These are phyloP conservation scores for Tetranychus cinnabarinus DNA, from an alignment of 1,140 invertebrate genomes.

Conservation along the genomic window DNA sequence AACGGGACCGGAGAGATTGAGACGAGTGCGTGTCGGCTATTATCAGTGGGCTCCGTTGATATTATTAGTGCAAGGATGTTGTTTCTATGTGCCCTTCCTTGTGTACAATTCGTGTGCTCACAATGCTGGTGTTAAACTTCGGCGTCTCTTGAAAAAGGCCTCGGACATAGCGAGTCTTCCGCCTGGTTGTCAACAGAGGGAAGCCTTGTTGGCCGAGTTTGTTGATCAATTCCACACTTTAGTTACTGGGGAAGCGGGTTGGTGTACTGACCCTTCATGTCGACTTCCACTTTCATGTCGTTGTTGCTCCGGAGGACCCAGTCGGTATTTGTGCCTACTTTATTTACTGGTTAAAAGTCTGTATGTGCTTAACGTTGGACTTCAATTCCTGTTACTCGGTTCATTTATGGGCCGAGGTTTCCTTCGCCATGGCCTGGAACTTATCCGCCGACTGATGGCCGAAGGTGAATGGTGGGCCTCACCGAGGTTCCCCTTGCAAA, in stretches of 20 bases:
- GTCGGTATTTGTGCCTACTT: slow-evolving; percentile 22
- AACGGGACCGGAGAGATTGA: slow-evolving; percentile 15
- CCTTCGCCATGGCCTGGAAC: slow-evolving; percentile 19
- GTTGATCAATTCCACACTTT: slow-evolving; percentile 22
- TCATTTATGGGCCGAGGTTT: slow-evolving; percentile 21
- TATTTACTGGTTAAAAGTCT: slow-evolving; percentile 24
- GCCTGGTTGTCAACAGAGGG: slow-evolving; percentile 20
- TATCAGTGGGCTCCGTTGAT: slow-evolving; percentile 34
- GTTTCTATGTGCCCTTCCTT: slow-evolving; percentile 30
- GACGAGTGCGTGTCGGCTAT: slow-evolving; percentile 22
- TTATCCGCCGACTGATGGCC: slow-evolving; percentile 14
- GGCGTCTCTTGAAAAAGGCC: slow-evolving; percentile 20
- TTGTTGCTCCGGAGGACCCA: slow-evolving; percentile 17
- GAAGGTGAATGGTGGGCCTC: slow-evolving; percentile 22
- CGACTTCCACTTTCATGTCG: slow-evolving; percentile 15
- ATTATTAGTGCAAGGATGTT: slow-evolving; percentile 26
- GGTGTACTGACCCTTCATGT: slow-evolving; percentile 19
- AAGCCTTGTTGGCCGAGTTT: slow-evolving; percentile 20
- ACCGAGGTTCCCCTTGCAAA: slow-evolving; percentile 21
- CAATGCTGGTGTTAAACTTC: slow-evolving; percentile 20
- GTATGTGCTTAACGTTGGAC: slow-evolving; percentile 23
- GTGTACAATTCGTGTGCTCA: slow-evolving; percentile 26
- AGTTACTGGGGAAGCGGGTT: slow-evolving; percentile 19
- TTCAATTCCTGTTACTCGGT: slow-evolving; percentile 24
- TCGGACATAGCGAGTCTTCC: slow-evolving; percentile 19